Evolutionary conservation across 2,888 invertebrate genomes (phyloP).

Genomic region (Mesochorus sp.): DNA sequence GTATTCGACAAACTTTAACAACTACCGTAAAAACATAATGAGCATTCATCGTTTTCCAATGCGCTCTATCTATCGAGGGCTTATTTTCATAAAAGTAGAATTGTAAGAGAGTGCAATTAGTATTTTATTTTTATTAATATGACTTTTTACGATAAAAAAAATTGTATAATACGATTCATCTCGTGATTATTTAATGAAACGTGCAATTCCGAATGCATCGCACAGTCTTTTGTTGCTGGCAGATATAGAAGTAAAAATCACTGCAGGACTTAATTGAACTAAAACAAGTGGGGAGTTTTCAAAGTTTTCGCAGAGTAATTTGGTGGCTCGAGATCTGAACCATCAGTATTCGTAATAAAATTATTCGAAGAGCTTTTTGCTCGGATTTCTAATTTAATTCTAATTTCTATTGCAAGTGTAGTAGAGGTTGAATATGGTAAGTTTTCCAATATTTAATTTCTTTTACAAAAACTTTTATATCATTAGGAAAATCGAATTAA

Average conservation of each 20-base stretch:
- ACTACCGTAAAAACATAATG: constrained; percentile 24
- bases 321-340: constrained; percentile 32
- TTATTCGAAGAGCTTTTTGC: not conserved
- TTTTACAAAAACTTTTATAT: too few relatives aligned
- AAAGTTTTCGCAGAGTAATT: constrained; percentile 57
- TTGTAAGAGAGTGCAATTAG: constrained; percentile 9
- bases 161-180: constrained; percentile 50
- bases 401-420: not conserved
- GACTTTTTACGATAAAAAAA: too few relatives aligned
- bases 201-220: too few relatives aligned
- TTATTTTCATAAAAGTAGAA: constrained; percentile 1
- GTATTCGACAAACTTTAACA: constrained; percentile 16
- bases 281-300: constrained; percentile 56
- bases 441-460: too few relatives aligned
- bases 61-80: not conserved
- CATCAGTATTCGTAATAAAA: constrained; percentile 13
- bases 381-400: constrained; percentile 30
- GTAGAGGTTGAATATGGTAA: too few relatives aligned
- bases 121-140: too few relatives aligned
- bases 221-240: not conserved
- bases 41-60: constrained; percentile 7
- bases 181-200: constrained; percentile 59
- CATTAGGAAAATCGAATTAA: too few relatives aligned
- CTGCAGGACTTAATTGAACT: constrained; percentile 59
- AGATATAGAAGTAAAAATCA: constrained; percentile 35